Base-by-base conservation (phyloP, 2,113 vertebrate species). In the Rhinopithecus roxellana region DNA sequence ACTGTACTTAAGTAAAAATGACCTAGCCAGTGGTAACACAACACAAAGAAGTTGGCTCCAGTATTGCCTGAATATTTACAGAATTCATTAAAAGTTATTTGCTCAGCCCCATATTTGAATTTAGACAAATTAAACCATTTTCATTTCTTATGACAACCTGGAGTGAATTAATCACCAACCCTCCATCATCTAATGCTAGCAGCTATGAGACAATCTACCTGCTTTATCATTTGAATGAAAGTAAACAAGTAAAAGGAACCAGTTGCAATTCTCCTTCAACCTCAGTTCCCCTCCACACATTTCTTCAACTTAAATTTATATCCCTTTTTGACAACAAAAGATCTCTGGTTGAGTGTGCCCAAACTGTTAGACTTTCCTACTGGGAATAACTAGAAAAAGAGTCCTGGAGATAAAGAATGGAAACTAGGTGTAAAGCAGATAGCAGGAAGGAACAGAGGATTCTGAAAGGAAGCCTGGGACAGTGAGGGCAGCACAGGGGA, bases 141-240 rank as follows among this genome's bases (percentile, higher is more conserved):
- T 74, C 85, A 27, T 90, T 84, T 92, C 55, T 75, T 80, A 55
- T 93, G 45, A 96, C 88, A 97, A 93, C 43, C 64, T 86, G 85
- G 35, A 90, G 43, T n/a, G 55, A 93, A 96, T 90, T 88, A 94
- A 95, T 90, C 55, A 90, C 70, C 32, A 87, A 61, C 35, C 74
- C 96, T n/a, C 59, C 48, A 95, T 74, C 16, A 80, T 40, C 77
- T 81, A 70, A 72, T 87, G 78, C 38, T 10, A 75, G 17, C 32
- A 93, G 6, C 50, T 85, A 38, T 50, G 43, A 91, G 78, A 91
- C 59, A 81, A 96, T 72, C 40, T 72, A 85, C 40, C 79, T 93
- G 43, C 48, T 50, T 94, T 78, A 88, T 35, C 25, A 96, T 80
- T 87, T 88, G 92, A 61, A 83, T 83, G 84, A 94, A 97, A 90